Evolutionary conservation across 37 sponge, comb jelly and placozoan genomes (phyloP).

Genomic region (Tethya wilhelma): DNA sequence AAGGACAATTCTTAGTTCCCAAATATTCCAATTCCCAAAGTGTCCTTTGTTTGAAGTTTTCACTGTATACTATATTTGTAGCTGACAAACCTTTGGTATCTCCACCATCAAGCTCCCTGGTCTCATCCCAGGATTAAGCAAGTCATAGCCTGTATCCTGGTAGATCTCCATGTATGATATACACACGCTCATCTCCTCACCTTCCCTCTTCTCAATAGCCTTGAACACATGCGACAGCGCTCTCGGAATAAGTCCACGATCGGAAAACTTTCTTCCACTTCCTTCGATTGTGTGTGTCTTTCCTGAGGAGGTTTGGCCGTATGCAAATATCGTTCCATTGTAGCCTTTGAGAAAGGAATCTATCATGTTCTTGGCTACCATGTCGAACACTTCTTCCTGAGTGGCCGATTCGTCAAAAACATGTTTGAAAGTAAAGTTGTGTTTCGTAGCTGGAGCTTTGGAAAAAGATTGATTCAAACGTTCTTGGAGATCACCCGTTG

Average conservation of each 20-base stretch:
- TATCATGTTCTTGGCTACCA: conserved; percentile 52
- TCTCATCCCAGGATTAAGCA: conserved; percentile 81
- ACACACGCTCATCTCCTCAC: conserved; percentile 67
- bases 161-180: conserved; percentile 93
- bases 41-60: neutral
- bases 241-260: conserved; percentile 86
- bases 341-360: conserved; percentile 83
- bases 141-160: conserved; percentile 87
- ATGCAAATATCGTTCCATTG: conserved; percentile 94
- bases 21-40: neutral
- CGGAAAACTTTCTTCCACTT: conserved; percentile 59
- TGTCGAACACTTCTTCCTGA: conserved; percentile 77
- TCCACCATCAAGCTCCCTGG: conserved; percentile 58
- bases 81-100: conserved; percentile 71
- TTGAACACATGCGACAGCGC: conserved; percentile 51
- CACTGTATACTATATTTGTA: neutral
- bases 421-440: conserved; percentile 61
- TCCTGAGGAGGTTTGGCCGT: conserved; percentile 92
- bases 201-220: conserved; percentile 33
- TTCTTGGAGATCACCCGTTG: too few relatives aligned
- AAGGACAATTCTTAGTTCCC: neutral
- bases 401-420: conserved; percentile 60
- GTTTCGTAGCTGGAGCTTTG: conserved; percentile 30
- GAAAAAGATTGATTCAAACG: neutral
- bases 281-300: conserved; percentile 83